phyloP scores from a whole-genome alignment of 2,113 vertebrate species.

The Cichladusa arquata region DNA sequence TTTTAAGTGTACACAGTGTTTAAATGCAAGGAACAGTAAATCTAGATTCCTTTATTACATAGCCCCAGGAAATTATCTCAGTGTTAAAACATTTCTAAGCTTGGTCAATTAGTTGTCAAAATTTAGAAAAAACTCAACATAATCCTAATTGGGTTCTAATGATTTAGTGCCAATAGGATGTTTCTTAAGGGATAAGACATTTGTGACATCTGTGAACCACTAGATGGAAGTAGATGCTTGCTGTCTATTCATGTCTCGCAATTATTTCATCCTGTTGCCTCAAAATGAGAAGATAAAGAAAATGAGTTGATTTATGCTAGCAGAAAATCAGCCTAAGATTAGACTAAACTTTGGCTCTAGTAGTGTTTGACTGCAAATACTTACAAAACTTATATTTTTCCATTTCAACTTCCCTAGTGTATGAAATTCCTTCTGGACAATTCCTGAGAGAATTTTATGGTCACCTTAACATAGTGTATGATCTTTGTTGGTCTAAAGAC shows the following conservation, averaged over 20 bases:
- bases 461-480: constrained; percentile 94
- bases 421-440: constrained; percentile 93
- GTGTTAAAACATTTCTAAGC: not conserved
- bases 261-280: not conserved
- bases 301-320: not conserved
- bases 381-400: not conserved
- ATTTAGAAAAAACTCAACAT: no score
- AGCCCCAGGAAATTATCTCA: not conserved
- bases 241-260: not conserved
- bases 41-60: not conserved
- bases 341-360: not conserved
- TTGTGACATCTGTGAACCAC: constrained; percentile 16
- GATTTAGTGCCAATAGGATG: not conserved
- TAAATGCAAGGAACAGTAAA: not conserved
- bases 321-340: not conserved
- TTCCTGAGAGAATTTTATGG: constrained; percentile 87
- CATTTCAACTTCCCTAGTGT: constrained; percentile 78
- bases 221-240: constrained; percentile 68
- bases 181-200: not conserved
- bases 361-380: not conserved
- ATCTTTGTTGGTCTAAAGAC: constrained; percentile 94
- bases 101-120: not conserved
- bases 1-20: not conserved
- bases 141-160: not conserved
- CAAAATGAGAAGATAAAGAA: not conserved